phyloP scores from a whole-genome alignment of 2,113 vertebrate genomes.

The Cochlearius cochlearius region DNA sequence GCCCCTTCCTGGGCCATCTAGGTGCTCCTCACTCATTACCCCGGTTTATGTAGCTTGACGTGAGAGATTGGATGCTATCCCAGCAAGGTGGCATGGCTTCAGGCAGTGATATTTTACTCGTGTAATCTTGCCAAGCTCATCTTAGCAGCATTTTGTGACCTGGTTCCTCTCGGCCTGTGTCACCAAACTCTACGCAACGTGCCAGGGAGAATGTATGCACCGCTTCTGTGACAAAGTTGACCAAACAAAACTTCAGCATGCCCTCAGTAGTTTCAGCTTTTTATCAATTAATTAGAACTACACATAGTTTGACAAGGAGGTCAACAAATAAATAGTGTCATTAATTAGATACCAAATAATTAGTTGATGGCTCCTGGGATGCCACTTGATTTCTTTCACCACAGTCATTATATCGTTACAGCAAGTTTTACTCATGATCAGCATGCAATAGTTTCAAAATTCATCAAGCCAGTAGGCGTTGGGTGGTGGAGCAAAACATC shows the following conservation, averaged over 20 bases:
- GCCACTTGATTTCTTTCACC: background rate
- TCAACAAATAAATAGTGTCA: background rate
- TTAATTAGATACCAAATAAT: background rate
- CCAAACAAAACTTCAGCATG: background rate
- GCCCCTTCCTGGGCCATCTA: background rate
- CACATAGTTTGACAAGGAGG: background rate
- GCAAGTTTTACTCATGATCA: background rate
- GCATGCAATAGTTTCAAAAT: rapidly evolving
- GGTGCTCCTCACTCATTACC: conserved; percentile 1
- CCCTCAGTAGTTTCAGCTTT: background rate
- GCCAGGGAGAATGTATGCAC: background rate
- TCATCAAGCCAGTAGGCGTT: background rate
- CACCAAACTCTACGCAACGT: background rate
- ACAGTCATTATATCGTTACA: background rate
- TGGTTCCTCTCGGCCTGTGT: background rate
- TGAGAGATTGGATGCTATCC: background rate
- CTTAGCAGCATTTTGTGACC: background rate
- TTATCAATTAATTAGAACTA: background rate
- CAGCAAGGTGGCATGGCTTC: conserved; percentile 12
- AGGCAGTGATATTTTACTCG: background rate
- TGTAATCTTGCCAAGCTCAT: background rate
- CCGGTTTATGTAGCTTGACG: background rate
- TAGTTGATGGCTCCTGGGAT: background rate
- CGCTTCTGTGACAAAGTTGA: background rate
- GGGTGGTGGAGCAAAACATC: background rate